Evolutionary conservation across 2,113 vertebrate species (phyloP).

Genomic region (Nymphicus hollandicus): DNA sequence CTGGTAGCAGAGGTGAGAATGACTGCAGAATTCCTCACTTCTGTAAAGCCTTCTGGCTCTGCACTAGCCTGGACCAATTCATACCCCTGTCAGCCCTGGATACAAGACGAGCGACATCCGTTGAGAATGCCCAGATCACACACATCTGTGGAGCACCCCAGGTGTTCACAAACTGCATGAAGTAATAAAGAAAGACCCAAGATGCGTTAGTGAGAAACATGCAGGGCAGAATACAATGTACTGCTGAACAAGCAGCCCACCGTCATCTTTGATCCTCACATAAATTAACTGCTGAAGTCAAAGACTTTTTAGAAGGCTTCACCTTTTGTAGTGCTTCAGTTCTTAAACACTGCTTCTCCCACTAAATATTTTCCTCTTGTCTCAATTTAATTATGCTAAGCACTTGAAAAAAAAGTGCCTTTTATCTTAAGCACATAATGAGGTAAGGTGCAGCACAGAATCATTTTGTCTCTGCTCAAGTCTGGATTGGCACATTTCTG

Average conservation of each 20-base stretch:
- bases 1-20: background rate
- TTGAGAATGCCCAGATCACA: background rate
- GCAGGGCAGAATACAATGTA: background rate
- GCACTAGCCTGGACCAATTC: background rate
- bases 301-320: background rate
- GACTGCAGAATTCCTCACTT: background rate
- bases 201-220: background rate
- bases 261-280: background rate
- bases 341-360: background rate
- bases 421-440: constrained; percentile 13
- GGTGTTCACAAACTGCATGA: background rate
- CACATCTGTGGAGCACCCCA: accelerated
- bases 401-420: background rate
- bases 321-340: background rate
- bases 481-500: background rate
- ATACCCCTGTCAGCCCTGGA: too few relatives aligned
- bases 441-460: background rate
- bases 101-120: accelerated
- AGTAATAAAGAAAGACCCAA: background rate
- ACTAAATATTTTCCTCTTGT: background rate
- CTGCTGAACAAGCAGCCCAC: background rate
- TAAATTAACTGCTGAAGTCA: background rate
- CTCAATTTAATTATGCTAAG: background rate
- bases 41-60: background rate
- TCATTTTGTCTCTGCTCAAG: background rate